A percentile compares a stretch with the other conserved stretches of the same genome.
These are phyloP conservation scores for Leucosticte australis DNA, from an alignment of 2,113 vertebrate species.

Conservation along the genomic window DNA sequence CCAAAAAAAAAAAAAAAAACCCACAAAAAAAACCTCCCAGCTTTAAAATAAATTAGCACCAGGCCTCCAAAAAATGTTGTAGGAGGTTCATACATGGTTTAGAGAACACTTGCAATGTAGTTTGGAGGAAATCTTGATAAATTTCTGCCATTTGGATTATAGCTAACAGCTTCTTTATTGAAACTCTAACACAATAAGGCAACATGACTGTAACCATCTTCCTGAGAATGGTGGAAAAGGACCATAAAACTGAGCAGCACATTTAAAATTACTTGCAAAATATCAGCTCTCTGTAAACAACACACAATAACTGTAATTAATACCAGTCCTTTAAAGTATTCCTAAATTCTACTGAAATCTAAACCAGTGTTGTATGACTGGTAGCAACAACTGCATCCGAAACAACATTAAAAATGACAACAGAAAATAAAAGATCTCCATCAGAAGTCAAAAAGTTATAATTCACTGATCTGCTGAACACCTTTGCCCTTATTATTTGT, in stretches of 20 bases:
- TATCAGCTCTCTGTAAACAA: not conserved
- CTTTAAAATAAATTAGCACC: not conserved
- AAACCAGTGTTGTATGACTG: not conserved
- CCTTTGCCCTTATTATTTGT: constrained; percentile 41
- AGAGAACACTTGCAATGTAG: not conserved
- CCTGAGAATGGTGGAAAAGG: not conserved
- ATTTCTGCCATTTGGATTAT: not conserved
- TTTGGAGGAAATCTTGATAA: not conserved
- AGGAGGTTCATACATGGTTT: not conserved
- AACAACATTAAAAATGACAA: not conserved
- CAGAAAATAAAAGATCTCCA: not conserved
- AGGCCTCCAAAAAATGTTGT: not conserved
- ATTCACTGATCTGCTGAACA: not conserved
- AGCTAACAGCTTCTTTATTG: not conserved
- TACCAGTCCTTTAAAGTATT: constrained; percentile 6
- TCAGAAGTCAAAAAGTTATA: not conserved
- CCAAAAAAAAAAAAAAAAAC: not conserved
- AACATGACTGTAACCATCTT: not conserved
- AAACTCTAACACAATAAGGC: not conserved
- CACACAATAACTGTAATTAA: constrained; percentile 38
- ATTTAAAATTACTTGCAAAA: constrained; percentile 11
- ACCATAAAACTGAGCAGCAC: not conserved
- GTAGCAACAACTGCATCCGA: not conserved
- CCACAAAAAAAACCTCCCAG: not conserved
- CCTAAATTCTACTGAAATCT: not conserved